Evolutionary conservation across 2,113 vertebrate genomes (phyloP).

Genomic region (Phyllopteryx taeniolatus): DNA sequence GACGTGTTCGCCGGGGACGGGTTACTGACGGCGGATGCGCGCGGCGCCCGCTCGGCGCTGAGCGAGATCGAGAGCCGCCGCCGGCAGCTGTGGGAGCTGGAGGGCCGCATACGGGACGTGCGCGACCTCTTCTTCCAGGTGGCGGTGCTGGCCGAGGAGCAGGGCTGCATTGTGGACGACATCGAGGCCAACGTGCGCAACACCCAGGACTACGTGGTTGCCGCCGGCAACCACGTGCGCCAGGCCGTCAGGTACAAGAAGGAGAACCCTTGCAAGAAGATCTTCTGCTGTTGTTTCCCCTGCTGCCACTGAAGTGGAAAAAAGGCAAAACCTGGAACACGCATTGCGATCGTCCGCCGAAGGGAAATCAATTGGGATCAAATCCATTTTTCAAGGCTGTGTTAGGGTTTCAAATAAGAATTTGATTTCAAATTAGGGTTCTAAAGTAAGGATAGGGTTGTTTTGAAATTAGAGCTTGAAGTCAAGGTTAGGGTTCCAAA

Average conservation of each 20-base stretch:
- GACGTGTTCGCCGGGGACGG: conserved; percentile 88
- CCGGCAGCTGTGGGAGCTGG: conserved; percentile 88
- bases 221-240: conserved; percentile 77
- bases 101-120: conserved; percentile 87
- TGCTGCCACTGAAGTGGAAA: conserved; percentile 69
- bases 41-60: conserved; percentile 81
- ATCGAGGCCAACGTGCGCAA: conserved; percentile 83
- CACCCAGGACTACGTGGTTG: conserved; percentile 81
- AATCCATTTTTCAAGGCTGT: background rate
- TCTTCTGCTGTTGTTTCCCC: conserved; percentile 88
- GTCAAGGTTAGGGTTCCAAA: too few species aligned
- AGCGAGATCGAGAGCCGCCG: conserved; percentile 91
- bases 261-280: conserved; percentile 81
- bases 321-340: background rate
- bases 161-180: conserved; percentile 83
- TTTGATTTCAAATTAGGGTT: too few species aligned
- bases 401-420: too few species aligned
- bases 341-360: background rate
- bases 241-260: conserved; percentile 83
- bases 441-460: too few species aligned
- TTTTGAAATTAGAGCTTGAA: too few species aligned
- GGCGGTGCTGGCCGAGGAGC: conserved; percentile 88
- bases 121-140: conserved; percentile 93
- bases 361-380: background rate
- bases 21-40: conserved; percentile 86